A percentile compares a stretch with the other conserved stretches of the same genome.
phyloP scores from a whole-genome alignment of 2,888 invertebrate species.

The Dexiosoma caninum region DNA sequence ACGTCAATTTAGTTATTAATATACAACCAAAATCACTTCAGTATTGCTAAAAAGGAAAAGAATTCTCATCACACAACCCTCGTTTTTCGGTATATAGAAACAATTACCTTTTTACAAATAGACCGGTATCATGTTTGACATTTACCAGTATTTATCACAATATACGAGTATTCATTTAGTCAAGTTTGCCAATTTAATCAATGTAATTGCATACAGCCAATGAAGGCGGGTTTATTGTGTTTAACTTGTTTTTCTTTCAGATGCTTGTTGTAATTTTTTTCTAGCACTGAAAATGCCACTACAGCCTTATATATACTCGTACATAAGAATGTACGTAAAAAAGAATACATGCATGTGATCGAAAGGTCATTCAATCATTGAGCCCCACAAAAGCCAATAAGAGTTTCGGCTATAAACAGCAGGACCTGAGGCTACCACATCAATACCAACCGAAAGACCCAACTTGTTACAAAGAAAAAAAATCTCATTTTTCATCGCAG shows the following conservation, averaged over 20 bases:
- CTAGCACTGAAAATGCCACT: not conserved
- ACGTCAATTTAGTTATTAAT: too few species aligned
- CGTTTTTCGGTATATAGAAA: not conserved
- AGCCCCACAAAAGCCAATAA: constrained; percentile 4
- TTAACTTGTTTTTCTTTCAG: not conserved
- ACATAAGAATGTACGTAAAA: not conserved
- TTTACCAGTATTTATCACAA: constrained; percentile 20
- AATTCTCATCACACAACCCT: not conserved
- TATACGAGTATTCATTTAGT: constrained; percentile 28
- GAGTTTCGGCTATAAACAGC: constrained; percentile 11
- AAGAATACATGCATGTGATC: constrained; percentile 14
- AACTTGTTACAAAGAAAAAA: constrained; percentile 15
- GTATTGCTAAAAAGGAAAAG: too few species aligned
- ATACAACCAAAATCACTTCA: too few species aligned
- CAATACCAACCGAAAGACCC: not conserved
- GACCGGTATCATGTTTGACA: constrained; percentile 13
- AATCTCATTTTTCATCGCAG: constrained; percentile 55
- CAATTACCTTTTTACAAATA: not conserved
- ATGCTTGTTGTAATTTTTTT: not conserved
- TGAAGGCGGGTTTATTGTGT: constrained; percentile 25
- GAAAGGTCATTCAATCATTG: constrained; percentile 55
- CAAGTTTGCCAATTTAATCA: constrained; percentile 59
- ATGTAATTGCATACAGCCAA: constrained; percentile 57
- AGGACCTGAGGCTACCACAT: not conserved
- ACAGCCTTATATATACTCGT: not conserved